These are phyloP conservation scores for Lordiphosa collinella DNA, from an alignment of 1,140 invertebrate species.

Conservation along the genomic window DNA sequence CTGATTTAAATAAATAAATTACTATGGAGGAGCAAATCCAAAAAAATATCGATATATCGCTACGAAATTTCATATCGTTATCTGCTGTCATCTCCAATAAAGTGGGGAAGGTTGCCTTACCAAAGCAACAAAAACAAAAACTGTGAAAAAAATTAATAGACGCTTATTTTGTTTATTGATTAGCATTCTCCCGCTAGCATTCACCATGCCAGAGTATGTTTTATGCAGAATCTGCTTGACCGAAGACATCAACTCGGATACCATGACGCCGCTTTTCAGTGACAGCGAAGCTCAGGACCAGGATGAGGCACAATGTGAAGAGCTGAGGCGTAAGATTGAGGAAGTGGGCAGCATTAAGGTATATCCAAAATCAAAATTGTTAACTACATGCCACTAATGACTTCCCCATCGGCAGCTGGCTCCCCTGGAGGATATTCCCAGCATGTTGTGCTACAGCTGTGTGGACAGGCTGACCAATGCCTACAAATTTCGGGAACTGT, in stretches of 20 bases:
- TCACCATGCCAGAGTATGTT: conserved; percentile 63
- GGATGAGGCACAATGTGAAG: conserved; percentile 45
- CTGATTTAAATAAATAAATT: too few species aligned
- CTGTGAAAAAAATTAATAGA: neutral
- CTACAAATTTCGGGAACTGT: conserved; percentile 60
- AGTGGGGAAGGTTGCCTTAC: too few species aligned
- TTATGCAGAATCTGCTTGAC: conserved; percentile 68
- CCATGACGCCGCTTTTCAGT: conserved; percentile 65
- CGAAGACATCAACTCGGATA: conserved; percentile 54
- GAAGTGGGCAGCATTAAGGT: conserved; percentile 71
- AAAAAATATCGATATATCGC: too few species aligned
- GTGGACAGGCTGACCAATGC: conserved; percentile 46
- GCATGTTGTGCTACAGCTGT: conserved; percentile 63
- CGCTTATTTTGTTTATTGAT: conserved; percentile 7
- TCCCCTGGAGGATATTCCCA: conserved; percentile 67
- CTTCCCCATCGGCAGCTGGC: conserved; percentile 37
- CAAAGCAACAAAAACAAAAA: too few species aligned
- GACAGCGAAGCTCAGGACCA: neutral
- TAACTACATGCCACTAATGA: conserved; percentile 5
- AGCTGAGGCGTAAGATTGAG: conserved; percentile 65
- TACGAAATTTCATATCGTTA: too few species aligned
- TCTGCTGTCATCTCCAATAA: too few species aligned
- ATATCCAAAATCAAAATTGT: neutral
- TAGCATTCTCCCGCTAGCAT: neutral
- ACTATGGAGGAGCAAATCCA: too few species aligned